Base-by-base conservation (phyloP, 2,113 vertebrate species). In the Cairina moschata region DNA sequence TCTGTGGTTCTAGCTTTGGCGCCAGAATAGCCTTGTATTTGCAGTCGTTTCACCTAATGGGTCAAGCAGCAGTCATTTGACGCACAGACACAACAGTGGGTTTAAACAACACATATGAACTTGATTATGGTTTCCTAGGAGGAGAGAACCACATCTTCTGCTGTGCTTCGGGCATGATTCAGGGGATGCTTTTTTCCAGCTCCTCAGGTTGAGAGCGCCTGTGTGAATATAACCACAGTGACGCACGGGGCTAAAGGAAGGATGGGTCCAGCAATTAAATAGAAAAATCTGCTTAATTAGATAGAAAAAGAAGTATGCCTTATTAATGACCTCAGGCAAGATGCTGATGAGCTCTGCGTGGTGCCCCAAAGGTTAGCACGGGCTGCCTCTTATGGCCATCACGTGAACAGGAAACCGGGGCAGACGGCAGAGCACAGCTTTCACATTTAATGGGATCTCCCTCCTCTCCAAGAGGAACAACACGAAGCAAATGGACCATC, bases 201-300 rank as follows among this genome's bases (percentile, higher is more conserved):
- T 91, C 13, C 52, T 91, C 77, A 93, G 86, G 76, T 88, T 95
- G 69, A 42, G n/a, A 76, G n/a, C 34, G 42, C 42, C 56, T 50
- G 8, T 59, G 55, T 84, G 65, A 65, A 16, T 69, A 60, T 58
- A 95, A 89, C 77, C 88, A 82, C 92, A 88, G 38, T 90, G 88
- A 86, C 1, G 1, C 80, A 93, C 28, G 59, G 34, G 82, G 40
- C 16, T 54, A 78, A 80, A 94, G 21, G 25, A 76, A 50, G 66
- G 77, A 86, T 46, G 31, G 5, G 8, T 82, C 20, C 55, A 50
- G 18, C 21, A 87, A 72, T 91, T 82, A 88, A 93, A 79, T 6
- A 89, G 48, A 89, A 86, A 96, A 91, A 71, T 63, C n/a, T 83
- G 15, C 75, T 79, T 89, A 83, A 93, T 73, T 72, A 81, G 54